Conservation (phyloP, 2,113 vertebrate species). For the Alces alces region DNA sequence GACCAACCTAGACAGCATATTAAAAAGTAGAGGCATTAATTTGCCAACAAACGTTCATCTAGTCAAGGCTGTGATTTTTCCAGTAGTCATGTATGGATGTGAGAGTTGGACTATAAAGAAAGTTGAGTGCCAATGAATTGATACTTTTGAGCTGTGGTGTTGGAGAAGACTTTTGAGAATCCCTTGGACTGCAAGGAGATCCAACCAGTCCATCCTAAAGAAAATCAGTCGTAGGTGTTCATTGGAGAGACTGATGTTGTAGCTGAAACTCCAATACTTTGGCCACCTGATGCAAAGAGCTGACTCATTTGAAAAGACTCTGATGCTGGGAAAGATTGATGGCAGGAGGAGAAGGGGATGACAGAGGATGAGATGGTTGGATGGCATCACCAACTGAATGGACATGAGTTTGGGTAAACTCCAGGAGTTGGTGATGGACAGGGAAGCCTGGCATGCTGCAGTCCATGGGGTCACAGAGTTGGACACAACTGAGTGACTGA, state of each 20-base stretch:
- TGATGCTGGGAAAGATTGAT: neutral
- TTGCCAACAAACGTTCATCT: too few relatives aligned
- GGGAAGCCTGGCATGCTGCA: neutral
- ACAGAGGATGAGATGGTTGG: neutral
- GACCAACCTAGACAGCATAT: neutral
- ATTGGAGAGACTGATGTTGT: neutral
- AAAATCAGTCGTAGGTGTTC: neutral
- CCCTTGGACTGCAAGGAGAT: neutral
- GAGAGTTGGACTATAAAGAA: neutral
- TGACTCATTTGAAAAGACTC: neutral
- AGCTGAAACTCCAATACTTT: neutral
- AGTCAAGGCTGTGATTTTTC: neutral
- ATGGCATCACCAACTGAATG: neutral
- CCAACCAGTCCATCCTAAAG: neutral
- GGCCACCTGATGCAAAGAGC: neutral
- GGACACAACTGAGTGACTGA: neutral
- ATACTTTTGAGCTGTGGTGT: neutral
- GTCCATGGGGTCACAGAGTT: neutral
- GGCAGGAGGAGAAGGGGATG: accelerated
- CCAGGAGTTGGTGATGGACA: neutral
- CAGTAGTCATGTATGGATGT: neutral
- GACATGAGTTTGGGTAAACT: neutral
- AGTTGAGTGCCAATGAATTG: accelerated
- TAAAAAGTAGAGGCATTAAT: neutral
- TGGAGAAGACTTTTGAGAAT: neutral